phyloP scores from a whole-genome alignment of 2,113 vertebrate species.

The Leiothrix lutea region DNA sequence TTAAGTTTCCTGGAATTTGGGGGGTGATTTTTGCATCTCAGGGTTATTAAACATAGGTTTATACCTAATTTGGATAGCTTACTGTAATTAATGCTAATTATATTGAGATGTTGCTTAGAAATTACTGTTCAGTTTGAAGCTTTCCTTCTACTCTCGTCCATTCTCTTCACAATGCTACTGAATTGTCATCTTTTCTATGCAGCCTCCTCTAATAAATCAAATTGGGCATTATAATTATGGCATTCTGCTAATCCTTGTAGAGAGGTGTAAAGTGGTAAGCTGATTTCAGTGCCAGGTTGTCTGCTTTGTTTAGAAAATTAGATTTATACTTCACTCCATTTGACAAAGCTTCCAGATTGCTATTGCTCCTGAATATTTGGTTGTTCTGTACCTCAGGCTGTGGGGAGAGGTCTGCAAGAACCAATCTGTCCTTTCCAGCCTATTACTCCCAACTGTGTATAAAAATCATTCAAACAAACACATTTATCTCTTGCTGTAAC shows the following conservation, averaged over 20 bases:
- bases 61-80: conserved; percentile 45
- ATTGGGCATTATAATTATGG: conserved; percentile 63
- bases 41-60: conserved; percentile 29
- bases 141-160: not conserved
- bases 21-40: conserved; percentile 26
- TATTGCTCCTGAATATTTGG: not conserved
- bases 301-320: conserved; percentile 64
- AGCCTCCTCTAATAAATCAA: conserved; percentile 56
- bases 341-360: conserved; percentile 11
- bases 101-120: conserved; percentile 35
- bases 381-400: not conserved
- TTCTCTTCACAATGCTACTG: not conserved
- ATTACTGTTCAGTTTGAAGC: conserved; percentile 30
- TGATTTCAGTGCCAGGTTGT: conserved; percentile 59
- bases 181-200: conserved; percentile 22
- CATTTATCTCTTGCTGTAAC: not conserved
- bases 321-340: conserved; percentile 31
- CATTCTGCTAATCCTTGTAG: conserved; percentile 52
- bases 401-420: not conserved
- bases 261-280: conserved; percentile 52
- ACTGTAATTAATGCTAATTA: conserved; percentile 58
- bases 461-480: not conserved
- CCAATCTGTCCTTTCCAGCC: not conserved
- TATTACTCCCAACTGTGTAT: not conserved
- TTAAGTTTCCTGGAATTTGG: conserved; percentile 15